These are phyloP conservation scores for Merops nubicus DNA, from an alignment of 2,113 vertebrate genomes.

Conservation along the genomic window DNA sequence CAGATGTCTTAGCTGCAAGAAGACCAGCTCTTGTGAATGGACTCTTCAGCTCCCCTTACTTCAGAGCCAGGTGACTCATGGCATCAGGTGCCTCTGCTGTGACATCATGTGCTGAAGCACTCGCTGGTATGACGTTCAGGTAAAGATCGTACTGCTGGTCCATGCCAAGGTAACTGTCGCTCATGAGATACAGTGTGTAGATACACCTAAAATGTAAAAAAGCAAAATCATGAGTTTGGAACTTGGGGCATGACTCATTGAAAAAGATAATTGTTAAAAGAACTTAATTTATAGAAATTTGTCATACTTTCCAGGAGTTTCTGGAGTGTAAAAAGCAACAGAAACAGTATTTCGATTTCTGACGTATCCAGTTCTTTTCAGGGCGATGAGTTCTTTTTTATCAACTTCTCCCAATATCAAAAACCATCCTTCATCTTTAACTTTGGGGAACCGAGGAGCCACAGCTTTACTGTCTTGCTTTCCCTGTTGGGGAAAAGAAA, in stretches of 20 bases:
- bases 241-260: not conserved
- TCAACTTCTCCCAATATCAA: constrained; percentile 93
- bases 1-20: constrained; percentile 35
- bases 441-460: constrained; percentile 90
- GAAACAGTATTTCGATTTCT: constrained; percentile 79
- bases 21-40: not conserved
- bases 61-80: constrained; percentile 30
- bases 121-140: constrained; percentile 81
- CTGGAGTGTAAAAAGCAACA: constrained; percentile 93
- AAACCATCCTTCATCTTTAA: constrained; percentile 97
- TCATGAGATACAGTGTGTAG: constrained; percentile 96
- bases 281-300: not conserved
- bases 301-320: constrained; percentile 88
- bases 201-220: constrained; percentile 82
- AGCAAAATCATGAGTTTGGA: not conserved
- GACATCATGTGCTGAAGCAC: constrained; percentile 77
- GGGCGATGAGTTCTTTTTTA: constrained; percentile 88
- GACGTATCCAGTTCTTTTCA: constrained; percentile 92
- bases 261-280: not conserved
- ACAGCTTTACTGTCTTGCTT: constrained; percentile 90
- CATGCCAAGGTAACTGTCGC: constrained; percentile 96
- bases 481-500: constrained; percentile 78
- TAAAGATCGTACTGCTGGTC: constrained; percentile 97
- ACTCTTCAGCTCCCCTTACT: constrained; percentile 50
- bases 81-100: constrained; percentile 75